Conservation (phyloP, 2,888 invertebrate genomes). For the Dromius quadrimaculatus region DNA sequence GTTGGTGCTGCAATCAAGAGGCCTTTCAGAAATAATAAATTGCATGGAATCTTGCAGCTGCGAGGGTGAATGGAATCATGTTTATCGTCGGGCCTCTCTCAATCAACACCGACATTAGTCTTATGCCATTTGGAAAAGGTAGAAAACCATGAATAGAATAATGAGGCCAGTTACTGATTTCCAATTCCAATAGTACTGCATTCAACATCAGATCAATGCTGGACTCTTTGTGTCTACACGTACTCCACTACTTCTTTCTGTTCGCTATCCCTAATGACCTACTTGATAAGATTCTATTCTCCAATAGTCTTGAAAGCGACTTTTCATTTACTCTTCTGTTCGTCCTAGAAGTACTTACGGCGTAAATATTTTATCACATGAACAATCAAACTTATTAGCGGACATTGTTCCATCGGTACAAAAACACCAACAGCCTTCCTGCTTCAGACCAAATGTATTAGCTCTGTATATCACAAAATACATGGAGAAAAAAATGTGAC, state of each 20-base stretch:
- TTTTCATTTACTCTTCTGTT: slow-evolving; percentile 39
- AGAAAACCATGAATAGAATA: slow-evolving; percentile 48
- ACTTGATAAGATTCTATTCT: slow-evolving; percentile 38
- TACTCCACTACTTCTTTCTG: background rate
- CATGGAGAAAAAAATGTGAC: too few species aligned
- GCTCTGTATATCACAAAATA: too few species aligned
- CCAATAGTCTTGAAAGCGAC: slow-evolving; percentile 15
- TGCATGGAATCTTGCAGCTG: slow-evolving; percentile 50
- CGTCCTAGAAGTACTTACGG: slow-evolving; percentile 22
- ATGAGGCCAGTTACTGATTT: slow-evolving; percentile 42
- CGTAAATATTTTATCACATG: slow-evolving; percentile 28
- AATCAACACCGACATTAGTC: slow-evolving; percentile 52
- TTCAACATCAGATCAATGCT: slow-evolving; percentile 45
- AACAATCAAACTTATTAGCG: too few species aligned
- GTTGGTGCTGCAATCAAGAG: slow-evolving; percentile 24
- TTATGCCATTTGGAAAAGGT: slow-evolving; percentile 51
- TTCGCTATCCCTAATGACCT: slow-evolving; percentile 8
- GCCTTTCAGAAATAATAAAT: slow-evolving; percentile 51
- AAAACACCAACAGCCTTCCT: too few species aligned
- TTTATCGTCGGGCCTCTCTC: slow-evolving; percentile 52
- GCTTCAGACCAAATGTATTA: too few species aligned
- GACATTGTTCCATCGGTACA: too few species aligned
- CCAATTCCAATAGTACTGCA: slow-evolving; percentile 44
- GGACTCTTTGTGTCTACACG: background rate
- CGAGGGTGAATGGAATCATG: slow-evolving; percentile 51